Base-by-base conservation (phyloP, 2,797 vertebrate species). In the Miichthys miiuy region DNA sequence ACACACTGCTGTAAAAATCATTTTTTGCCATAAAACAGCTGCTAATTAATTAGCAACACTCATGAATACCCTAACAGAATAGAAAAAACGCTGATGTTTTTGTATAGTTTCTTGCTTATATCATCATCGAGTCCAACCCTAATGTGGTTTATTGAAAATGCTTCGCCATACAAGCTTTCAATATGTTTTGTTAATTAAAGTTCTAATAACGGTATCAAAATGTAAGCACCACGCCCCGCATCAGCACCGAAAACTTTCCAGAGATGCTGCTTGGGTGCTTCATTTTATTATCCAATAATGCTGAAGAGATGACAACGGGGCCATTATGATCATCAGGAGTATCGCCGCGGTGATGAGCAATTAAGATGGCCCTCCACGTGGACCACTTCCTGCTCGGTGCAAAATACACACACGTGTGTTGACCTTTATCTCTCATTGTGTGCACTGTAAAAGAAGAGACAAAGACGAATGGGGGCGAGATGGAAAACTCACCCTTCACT, bases 381-480 rank as follows among this genome's bases (percentile, higher is more conserved):
- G 85, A 74, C 69, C 57, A 21, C 75, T 67, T 67, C 71, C 84
- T 23, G 74, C 78, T 79, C 72, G 2, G 27, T 17, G 50, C 25
- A 71, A 62, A 80, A 75, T 57, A 70, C 66, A 75, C 66, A 75
- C 0, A 27, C 73, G 54, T 1, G 67, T 3, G 54, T 46, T 82
- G 79, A 83, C 79, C 72, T 89, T 91, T 80, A 67, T 64, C 48
- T 34, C 58, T 61, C 62, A 2, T 51, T 4, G 21, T 66, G 55
- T 4, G 66, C 23, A 38, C 66, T 78, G 18, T 57, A 63, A 25
- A 56, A 42, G 0, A 20, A 54, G 10, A 68, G 70, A 72, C 16
- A 7, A 50, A 77, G 60, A 71, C 17, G 25, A 67, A 65, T 1
- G 1, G 46, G 77, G 57, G 51, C n/a, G 34, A 68, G 66, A 56